Percentiles rank a stretch among this genome's conserved stretches.
phyloP scores from a whole-genome alignment of 2,797 vertebrate species.

The Thalassophryne amazonica region DNA sequence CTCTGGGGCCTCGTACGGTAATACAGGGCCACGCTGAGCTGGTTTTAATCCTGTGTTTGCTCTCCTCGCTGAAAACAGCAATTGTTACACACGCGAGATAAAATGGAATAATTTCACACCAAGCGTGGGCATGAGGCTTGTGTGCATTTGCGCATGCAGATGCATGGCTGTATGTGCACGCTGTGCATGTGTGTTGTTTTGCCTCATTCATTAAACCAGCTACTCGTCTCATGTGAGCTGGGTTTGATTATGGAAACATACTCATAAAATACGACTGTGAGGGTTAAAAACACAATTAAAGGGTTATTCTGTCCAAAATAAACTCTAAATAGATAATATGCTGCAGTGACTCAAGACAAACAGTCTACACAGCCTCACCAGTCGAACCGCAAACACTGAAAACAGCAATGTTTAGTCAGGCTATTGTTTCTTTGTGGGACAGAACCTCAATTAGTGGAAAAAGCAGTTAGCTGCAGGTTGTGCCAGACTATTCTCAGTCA shows the following conservation, averaged over 20 bases:
- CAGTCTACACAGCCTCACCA: constrained; percentile 33
- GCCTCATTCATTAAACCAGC: constrained; percentile 59
- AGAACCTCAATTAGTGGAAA: constrained; percentile 46
- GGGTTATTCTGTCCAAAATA: constrained; percentile 46
- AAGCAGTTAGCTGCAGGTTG: constrained; percentile 24
- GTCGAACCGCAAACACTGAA: constrained; percentile 37
- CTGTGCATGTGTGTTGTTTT: constrained; percentile 24
- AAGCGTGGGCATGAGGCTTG: background rate
- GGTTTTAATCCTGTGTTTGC: constrained; percentile 17
- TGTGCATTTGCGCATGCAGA: constrained; percentile 6
- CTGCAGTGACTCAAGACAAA: constrained; percentile 45
- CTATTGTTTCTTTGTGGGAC: constrained; percentile 33
- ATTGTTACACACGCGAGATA: background rate
- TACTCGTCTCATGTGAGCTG: constrained; percentile 30
- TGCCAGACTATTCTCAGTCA: constrained; percentile 20
- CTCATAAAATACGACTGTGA: constrained; percentile 65
- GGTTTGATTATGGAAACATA: constrained; percentile 60
- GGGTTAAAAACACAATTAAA: constrained; percentile 60
- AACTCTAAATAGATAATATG: constrained; percentile 50
- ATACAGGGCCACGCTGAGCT: constrained; percentile 10
- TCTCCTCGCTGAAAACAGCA: constrained; percentile 19
- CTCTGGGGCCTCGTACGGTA: constrained; percentile 44
- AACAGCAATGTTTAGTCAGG: constrained; percentile 31
- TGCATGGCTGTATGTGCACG: constrained; percentile 4
- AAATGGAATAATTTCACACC: background rate